Base-by-base conservation (phyloP, 1,140 invertebrate genomes). In the Cepaea nemoralis region DNA sequence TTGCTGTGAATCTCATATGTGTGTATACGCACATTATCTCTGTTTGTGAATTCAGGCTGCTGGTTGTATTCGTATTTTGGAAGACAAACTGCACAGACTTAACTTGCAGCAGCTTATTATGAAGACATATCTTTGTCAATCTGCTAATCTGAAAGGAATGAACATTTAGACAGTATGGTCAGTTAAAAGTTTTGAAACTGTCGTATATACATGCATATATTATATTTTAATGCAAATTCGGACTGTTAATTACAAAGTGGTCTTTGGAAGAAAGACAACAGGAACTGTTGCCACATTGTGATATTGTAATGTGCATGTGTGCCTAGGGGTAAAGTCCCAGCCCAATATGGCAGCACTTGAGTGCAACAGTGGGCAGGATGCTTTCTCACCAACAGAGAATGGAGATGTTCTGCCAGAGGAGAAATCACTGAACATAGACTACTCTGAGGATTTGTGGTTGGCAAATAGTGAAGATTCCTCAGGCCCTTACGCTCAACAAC, bases 361-460 rank as follows among this genome's bases (percentile, higher is more conserved):
- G 69, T 80, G 78, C 78, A 80, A 80, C 40, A 73, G 37, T 59
- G 69, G 67, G 78, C 78, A 80, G 48, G 77, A 69, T 48, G 71
- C 42, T 3, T 67, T 45, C 42, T 78, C 40, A 33, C 66, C 77
- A 24, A 69, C 63, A 2, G 78, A 80, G 45, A 80, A 80, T 67
- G 78, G 78, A 27, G 78, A 80, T 33, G 69, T 45, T 33, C 37
- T 80, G 24, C 67, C 78, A 27, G 78, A 80, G 69, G 78, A 80
- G 48, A 80, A 80, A 67, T 50, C 67, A 19, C 33, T 80, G 22
- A 80, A 69, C 27, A 80, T 80, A 35, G 78, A 80, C 48, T 80
- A 80, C 42, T 80, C 78, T 33, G 78, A 80, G 59, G 78, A 80
- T 73, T 40, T 80, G 66, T 80, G 78, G 78, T 35, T 80, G 67